Percentiles rank a stretch among this genome's conserved stretches.
phyloP scores from a whole-genome alignment of 2,797 vertebrate species.

The Chiloscyllium punctatum region DNA sequence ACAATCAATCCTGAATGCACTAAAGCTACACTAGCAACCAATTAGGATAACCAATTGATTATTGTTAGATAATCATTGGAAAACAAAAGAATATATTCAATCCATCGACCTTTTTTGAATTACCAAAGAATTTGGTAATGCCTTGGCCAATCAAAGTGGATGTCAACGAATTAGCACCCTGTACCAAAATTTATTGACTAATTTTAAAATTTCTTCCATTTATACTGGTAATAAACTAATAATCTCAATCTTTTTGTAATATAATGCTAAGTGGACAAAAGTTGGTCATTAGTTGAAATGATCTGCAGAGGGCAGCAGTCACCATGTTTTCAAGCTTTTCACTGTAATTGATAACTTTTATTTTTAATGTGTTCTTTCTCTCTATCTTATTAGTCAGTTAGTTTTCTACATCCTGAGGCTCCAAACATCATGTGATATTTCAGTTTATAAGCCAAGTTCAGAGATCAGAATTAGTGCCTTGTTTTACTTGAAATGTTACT shows the following conservation, averaged over 20 bases:
- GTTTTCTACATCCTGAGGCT: background rate
- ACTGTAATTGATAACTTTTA: background rate
- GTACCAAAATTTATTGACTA: background rate
- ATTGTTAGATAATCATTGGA: background rate
- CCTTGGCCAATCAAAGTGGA: background rate
- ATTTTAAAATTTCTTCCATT: background rate
- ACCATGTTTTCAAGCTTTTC: slow-evolving; percentile 10
- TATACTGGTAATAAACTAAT: background rate
- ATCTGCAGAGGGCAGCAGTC: slow-evolving; percentile 36
- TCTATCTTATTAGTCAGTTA: background rate
- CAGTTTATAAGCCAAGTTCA: background rate
- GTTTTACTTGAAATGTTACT: background rate
- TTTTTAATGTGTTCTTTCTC: background rate
- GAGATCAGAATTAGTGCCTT: background rate
- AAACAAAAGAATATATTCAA: background rate
- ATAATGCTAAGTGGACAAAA: background rate
- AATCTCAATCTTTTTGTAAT: too few species aligned
- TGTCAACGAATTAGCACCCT: background rate
- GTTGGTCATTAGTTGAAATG: background rate
- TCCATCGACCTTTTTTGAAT: background rate
- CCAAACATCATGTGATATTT: background rate
- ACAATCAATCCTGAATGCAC: background rate
- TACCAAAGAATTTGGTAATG: background rate
- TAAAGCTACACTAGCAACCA: background rate
- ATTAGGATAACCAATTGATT: background rate